A percentile compares a stretch with the other conserved stretches of the same genome.
Conservation (phyloP, 2,113 vertebrate genomes). For the Cygnus atratus region DNA sequence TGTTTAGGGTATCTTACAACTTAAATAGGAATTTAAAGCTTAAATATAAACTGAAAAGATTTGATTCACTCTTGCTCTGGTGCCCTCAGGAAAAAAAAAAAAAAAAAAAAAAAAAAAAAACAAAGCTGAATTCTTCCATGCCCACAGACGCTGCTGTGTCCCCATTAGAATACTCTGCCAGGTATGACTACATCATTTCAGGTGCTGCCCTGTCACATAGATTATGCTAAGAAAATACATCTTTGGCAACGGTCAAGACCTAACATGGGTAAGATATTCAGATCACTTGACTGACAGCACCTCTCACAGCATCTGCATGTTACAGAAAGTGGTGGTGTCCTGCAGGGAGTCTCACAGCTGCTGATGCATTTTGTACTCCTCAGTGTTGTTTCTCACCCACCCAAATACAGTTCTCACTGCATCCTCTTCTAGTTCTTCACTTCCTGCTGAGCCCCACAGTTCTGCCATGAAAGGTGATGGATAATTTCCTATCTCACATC, state of each 20-base stretch:
- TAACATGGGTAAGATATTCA: not conserved
- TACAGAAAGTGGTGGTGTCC: not conserved
- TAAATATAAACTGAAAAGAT: not conserved
- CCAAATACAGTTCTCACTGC: not conserved
- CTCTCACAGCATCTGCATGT: not conserved
- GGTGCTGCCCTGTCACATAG: not conserved
- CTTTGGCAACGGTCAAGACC: not conserved
- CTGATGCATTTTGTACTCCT: not conserved
- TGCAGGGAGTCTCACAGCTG: not conserved
- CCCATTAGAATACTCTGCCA: not conserved
- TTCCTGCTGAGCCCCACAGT: fast-evolving
- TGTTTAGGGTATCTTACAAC: not conserved
- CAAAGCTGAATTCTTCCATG: not conserved
- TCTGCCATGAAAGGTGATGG: not conserved
- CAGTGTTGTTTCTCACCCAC: not conserved
- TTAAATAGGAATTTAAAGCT: not conserved
- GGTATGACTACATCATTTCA: not conserved
- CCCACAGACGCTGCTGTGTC: not conserved
- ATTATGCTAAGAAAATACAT: not conserved
- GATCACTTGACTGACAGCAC: not conserved
- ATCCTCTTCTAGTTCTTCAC: not conserved
- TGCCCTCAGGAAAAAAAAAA: too few species aligned
- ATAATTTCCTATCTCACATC: not conserved
- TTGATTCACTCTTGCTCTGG: not conserved
- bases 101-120: not conserved